Evolutionary conservation across 2,797 vertebrate genomes (phyloP).

Genomic region (Microctenopoma lineatum): DNA sequence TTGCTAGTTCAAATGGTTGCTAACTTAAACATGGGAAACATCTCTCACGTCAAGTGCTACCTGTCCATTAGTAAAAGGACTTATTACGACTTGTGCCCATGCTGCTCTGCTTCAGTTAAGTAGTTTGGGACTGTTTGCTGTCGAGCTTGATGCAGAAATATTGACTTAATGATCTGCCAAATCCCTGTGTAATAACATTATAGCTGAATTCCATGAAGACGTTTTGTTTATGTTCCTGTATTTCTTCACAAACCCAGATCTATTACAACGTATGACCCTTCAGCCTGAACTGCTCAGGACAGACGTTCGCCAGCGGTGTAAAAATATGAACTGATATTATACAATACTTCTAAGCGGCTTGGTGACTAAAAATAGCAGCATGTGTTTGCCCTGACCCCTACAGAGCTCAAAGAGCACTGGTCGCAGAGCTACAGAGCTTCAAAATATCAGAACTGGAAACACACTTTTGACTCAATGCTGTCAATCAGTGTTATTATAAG

Average conservation of each 20-base stretch:
- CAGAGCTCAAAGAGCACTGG: constrained; percentile 35
- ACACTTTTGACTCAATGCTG: background rate
- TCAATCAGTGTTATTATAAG: background rate
- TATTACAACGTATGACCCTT: background rate
- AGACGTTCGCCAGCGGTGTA: constrained; percentile 32
- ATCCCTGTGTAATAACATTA: no score
- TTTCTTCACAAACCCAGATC: background rate
- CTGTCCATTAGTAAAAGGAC: no score
- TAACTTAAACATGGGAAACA: no score
- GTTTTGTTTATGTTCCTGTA: background rate
- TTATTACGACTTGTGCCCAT: no score
- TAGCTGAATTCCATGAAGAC: no score
- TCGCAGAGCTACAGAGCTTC: constrained; percentile 16
- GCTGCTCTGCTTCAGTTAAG: no score
- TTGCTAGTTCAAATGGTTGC: no score
- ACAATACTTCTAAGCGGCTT: constrained; percentile 45
- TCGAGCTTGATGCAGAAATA: no score
- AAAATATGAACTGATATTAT: constrained; percentile 45
- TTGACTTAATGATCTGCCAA: no score
- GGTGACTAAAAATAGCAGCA: constrained; percentile 49
- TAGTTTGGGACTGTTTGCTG: no score
- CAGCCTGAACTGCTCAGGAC: constrained; percentile 1
- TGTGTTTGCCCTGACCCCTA: constrained; percentile 38
- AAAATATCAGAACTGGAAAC: constrained; percentile 35
- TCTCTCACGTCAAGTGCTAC: no score